phyloP scores from a whole-genome alignment of 2,797 vertebrate genomes.

The Selene dorsalis region DNA sequence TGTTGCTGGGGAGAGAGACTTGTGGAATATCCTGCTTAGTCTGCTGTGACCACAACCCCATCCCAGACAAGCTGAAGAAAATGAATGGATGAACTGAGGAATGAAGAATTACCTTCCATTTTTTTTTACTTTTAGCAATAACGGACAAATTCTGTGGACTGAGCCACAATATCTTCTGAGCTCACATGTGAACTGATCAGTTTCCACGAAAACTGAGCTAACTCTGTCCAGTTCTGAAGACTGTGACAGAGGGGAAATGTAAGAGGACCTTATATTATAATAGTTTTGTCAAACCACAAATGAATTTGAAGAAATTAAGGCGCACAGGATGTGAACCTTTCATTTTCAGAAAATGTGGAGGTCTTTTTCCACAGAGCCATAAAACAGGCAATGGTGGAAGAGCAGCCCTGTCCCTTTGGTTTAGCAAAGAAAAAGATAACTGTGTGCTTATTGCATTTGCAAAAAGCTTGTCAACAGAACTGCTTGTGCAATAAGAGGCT shows the following conservation, averaged over 20 bases:
- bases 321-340: neutral
- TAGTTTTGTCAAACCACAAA: slow-evolving; percentile 11
- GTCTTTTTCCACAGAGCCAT: neutral
- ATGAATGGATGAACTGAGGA: neutral
- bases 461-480: slow-evolving; percentile 21
- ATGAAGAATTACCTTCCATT: slow-evolving; percentile 1
- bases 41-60: neutral
- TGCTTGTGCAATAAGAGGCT: neutral
- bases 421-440: slow-evolving; percentile 24
- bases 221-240: neutral
- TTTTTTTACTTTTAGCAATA: neutral
- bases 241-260: neutral
- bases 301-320: slow-evolving; percentile 1
- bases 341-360: neutral
- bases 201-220: slow-evolving; percentile 20
- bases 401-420: slow-evolving; percentile 31
- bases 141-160: neutral
- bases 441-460: slow-evolving; percentile 37
- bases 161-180: slow-evolving; percentile 35
- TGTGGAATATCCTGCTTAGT: neutral
- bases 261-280: neutral
- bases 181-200: slow-evolving; percentile 6
- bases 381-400: slow-evolving; percentile 16
- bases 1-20: neutral
- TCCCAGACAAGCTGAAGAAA: neutral